phyloP scores from a whole-genome alignment of 2,797 vertebrate species.

The Lithobates sylvaticus region DNA sequence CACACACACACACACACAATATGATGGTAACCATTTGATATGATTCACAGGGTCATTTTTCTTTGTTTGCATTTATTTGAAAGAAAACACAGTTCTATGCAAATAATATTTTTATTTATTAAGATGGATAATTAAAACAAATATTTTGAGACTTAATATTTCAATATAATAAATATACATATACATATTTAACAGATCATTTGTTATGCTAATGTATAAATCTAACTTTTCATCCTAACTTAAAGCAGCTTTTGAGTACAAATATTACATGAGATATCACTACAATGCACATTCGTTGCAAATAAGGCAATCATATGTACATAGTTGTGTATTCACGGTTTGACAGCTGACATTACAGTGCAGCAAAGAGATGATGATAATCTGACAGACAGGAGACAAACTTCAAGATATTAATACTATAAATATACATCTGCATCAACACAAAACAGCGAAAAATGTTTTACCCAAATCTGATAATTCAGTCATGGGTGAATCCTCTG shows the following conservation, averaged over 20 bases:
- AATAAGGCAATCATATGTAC: neutral
- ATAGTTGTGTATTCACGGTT: neutral
- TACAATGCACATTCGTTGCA: conserved; percentile 23
- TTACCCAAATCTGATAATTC: neutral
- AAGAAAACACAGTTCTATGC: neutral
- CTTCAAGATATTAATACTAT: neutral
- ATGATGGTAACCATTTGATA: no score
- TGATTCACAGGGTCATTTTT: no score
- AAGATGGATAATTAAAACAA: conserved; percentile 3
- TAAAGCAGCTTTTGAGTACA: conserved; percentile 11
- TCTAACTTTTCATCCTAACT: conserved; percentile 7
- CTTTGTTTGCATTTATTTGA: neutral
- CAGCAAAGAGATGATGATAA: neutral
- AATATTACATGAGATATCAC: neutral
- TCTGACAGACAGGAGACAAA: neutral
- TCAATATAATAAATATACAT: conserved; percentile 19
- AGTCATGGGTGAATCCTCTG: neutral
- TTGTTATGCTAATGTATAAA: conserved; percentile 11
- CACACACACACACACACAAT: no score
- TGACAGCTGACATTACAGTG: neutral
- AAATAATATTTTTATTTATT: conserved; percentile 36
- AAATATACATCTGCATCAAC: neutral
- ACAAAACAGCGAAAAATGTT: neutral
- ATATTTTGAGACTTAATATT: neutral
- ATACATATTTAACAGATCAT: neutral